Percentiles rank a stretch among this genome's conserved stretches.
Evolutionary conservation across 2,888 invertebrate species (phyloP).

Genomic region (Hypomecis punctinalis): DNA sequence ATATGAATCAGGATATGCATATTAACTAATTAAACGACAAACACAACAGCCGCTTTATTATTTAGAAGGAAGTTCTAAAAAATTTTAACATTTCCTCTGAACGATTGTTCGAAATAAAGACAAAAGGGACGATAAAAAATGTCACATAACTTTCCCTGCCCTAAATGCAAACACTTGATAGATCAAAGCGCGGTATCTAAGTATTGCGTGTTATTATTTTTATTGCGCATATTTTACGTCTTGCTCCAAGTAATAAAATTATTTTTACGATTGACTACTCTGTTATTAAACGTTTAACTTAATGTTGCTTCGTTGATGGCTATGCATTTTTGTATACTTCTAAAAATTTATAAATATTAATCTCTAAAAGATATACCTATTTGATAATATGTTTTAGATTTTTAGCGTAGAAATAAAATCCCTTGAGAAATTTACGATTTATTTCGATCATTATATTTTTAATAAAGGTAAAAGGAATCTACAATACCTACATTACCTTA

Average conservation of each 20-base stretch:
- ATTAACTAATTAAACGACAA: no score
- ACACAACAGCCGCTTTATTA: no score
- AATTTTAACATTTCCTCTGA: conserved; percentile 10
- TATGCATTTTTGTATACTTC: background rate
- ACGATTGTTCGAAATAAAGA: conserved; percentile 30
- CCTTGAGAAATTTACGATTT: no score
- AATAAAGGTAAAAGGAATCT: no score
- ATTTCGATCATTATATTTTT: no score
- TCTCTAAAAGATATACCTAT: no score
- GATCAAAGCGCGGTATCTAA: conserved; percentile 44
- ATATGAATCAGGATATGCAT: no score
- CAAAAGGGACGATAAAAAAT: conserved; percentile 39
- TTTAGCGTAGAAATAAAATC: no score
- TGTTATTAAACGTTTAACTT: conserved; percentile 26
- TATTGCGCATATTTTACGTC: conserved; percentile 48
- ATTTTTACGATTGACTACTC: conserved; percentile 22
- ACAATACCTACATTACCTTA: no score
- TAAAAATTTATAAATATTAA: no score
- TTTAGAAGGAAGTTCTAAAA: background rate
- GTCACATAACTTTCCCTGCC: conserved; percentile 39
- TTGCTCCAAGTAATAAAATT: conserved; percentile 41
- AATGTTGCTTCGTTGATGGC: conserved; percentile 16
- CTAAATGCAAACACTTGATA: conserved; percentile 39
- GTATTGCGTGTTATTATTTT: conserved; percentile 52
- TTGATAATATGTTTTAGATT: no score